Percentiles rank a stretch among this genome's conserved stretches.
Evolutionary conservation across 2,797 vertebrate species (phyloP).

Genomic region (Pangasius sanitwongsei): DNA sequence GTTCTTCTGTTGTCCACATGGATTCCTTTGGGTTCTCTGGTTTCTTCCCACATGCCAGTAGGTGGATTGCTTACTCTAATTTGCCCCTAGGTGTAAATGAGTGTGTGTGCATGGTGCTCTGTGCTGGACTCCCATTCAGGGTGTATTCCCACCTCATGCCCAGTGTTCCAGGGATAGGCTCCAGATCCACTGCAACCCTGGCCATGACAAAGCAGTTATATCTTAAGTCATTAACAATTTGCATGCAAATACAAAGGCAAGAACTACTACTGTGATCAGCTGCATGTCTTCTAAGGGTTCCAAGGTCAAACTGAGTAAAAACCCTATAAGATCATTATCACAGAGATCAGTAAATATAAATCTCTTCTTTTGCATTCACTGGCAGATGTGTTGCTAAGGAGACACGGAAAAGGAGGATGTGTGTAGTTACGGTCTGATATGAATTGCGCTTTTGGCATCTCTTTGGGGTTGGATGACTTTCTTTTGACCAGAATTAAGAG

Average conservation of each 20-base stretch:
- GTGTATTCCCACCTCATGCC: neutral
- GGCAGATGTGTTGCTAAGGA: constrained; percentile 70
- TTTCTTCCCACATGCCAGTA: neutral
- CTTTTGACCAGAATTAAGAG: constrained; percentile 52
- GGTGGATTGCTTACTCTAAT: neutral
- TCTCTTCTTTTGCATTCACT: constrained; percentile 63
- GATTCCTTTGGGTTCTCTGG: neutral
- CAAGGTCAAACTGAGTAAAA: neutral
- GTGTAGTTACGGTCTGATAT: constrained; percentile 64
- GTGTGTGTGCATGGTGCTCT: neutral
- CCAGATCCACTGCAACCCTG: neutral
- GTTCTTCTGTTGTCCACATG: neutral
- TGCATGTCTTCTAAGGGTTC: neutral
- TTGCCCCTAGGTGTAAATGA: neutral
- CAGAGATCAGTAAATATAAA: constrained; percentile 15
- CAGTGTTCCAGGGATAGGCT: neutral
- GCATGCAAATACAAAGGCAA: neutral
- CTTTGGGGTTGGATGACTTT: constrained; percentile 60
- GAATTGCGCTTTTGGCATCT: constrained; percentile 63
- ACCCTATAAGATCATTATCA: neutral
- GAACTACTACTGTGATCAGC: neutral
- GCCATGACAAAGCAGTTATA: no score
- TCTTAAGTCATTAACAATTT: neutral
- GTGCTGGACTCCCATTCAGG: neutral
- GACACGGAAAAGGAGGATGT: constrained; percentile 63